phyloP scores from a whole-genome alignment of 2,113 vertebrate species.

The Arvicanthis niloticus region DNA sequence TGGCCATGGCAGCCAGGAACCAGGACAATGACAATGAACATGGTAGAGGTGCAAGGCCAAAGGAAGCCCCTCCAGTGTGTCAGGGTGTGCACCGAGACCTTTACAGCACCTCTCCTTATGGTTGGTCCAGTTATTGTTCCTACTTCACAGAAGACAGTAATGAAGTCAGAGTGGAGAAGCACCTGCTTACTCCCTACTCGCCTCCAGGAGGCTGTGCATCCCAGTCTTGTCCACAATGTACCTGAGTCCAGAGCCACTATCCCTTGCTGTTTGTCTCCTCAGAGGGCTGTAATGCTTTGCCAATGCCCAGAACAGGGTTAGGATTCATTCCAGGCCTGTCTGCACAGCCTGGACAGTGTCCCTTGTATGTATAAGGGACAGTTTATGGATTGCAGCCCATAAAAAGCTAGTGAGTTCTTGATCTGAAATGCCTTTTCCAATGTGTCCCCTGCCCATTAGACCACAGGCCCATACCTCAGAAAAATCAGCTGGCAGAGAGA shows the following conservation, averaged over 20 bases:
- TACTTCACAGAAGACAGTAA: neutral
- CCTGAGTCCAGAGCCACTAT: neutral
- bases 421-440: neutral
- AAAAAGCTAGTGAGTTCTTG: neutral
- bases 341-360: neutral
- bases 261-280: neutral
- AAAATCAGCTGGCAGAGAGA: neutral
- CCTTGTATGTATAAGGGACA: neutral
- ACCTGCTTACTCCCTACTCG: accelerated
- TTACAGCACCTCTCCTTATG: neutral
- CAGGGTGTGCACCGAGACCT: neutral
- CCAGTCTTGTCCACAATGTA: neutral
- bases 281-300: neutral
- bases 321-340: neutral
- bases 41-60: neutral
- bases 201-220: neutral
- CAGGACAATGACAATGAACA: accelerated
- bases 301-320: neutral
- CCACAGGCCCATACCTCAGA: neutral
- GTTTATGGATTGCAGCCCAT: neutral
- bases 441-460: accelerated
- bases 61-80: accelerated
- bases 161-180: neutral
- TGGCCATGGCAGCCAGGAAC: neutral
- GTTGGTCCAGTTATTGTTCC: no score